Base-by-base conservation (phyloP, 2,113 vertebrate genomes). In the Rhinopithecus roxellana region DNA sequence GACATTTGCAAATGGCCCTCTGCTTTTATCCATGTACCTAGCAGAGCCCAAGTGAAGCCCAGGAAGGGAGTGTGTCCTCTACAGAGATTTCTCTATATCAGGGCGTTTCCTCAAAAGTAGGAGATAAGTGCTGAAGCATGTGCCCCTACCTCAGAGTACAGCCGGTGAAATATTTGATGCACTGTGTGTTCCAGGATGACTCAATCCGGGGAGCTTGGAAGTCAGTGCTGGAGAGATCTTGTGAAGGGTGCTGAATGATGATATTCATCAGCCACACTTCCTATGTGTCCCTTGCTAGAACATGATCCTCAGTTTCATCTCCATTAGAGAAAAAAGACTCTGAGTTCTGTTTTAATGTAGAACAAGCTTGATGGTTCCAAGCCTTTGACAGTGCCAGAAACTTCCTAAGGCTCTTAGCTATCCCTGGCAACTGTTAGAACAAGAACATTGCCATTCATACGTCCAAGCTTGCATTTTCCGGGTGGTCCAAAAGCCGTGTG, bases 291-390 rank as follows among this genome's bases (percentile, higher is more conserved):
- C 10, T 82, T 52, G 7, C 20, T 88, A 81, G 69, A 94, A 94
- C 30, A 67, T 16, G 45, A 90, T 77, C 91, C 88, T 95, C n/a
- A 87, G 32, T 40, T 96, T 79, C 22, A 59, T 70, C 30, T 17
- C 74, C 20, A 35, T 89, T 93, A 25, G 38, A 72, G 94, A 89
- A 81, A 94, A 88, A 94, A 38, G 55, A 91, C 45, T 90, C 69
- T 50, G 48, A 94, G 52, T 94, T 94, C 94, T 96, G 17, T 80
- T 96, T 96, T 95, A 97, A 94, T 93, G 85, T 69, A 85, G 90
- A 95, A 74, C 50, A 97, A 78, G 32, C 43, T 25, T 84, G 40
- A 75, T 55, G 35, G 70, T 95, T 95, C 95, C 95, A 97, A 95
- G 57, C 55, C n/a, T 3, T 89, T 89, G 64, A 78, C 61, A 94